Evolutionary conservation across 2,797 vertebrate species (phyloP), one percentile per base, ranked within the genome.

Genomic region (Craterocephalus amniculus): DNA sequence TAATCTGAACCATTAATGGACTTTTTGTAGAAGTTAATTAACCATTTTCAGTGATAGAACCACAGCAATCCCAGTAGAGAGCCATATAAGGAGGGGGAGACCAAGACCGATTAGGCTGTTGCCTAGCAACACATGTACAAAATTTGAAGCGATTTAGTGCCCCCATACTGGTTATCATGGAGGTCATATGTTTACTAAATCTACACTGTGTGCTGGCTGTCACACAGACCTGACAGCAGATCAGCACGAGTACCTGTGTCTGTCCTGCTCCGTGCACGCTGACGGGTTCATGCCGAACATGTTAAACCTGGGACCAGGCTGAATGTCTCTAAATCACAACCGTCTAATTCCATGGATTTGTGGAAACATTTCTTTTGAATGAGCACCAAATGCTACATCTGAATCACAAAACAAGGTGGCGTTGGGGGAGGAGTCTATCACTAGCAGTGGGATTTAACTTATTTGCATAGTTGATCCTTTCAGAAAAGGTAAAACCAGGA

Each of bases 41-140:
- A 91, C 80, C 90, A 90, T 92, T 91, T 93, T 92, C 86, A 91
- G 76, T 84, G 82, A 90, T 91, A 89, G 88, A 88, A 79, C 86
- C 75, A 60, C 75, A 90, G 89, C 83, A 83, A 85, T 94, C 92
- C 93, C 92, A 92, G 88, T 69, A 86, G 89, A 94, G 86, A 78
- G 82, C 83, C 80, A 62, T 78, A 81, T 72, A 84, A 87, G 77
- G 87, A 74, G 76, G 79, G 79, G 75, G 87, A 88, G 86, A 88
- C 75, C 66, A 88, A 93, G 90, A 90, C 78, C 91, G 83, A 91
- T 92, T 93, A 90, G 88, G 82, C 90, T 93, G 94, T 95, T 94
- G 94, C 94, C 90, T 94, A 94, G 94, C 94, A 95, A 95, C 94
- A 83, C 91, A 87, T 93, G 93, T 87, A 93, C 91, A 94, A 93